phyloP scores from a whole-genome alignment of 2,888 invertebrate species.

The Adelognathus sp. region DNA sequence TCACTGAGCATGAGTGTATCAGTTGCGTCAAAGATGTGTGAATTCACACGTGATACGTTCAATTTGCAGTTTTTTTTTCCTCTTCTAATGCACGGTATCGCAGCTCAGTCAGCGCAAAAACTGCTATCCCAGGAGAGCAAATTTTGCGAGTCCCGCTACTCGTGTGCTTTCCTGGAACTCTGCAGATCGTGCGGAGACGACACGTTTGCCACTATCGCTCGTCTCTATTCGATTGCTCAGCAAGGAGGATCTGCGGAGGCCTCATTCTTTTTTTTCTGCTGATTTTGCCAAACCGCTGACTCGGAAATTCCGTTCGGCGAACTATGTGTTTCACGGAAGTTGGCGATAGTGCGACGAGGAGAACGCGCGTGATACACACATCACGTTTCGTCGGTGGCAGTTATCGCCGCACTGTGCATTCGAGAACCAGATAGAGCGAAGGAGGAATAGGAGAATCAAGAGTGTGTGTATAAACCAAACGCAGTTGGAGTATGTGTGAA shows the following conservation, averaged over 20 bases:
- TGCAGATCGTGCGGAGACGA: background rate
- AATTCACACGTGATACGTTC: too few relatives aligned
- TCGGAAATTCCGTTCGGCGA: conserved; percentile 39
- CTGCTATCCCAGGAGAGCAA: conserved; percentile 33
- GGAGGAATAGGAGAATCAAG: conserved; percentile 4
- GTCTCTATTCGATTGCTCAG: background rate
- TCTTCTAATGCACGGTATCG: background rate
- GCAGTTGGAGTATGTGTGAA: background rate
- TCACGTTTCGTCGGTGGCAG: background rate
- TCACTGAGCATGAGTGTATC: too few relatives aligned
- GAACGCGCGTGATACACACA: background rate
- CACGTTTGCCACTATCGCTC: background rate
- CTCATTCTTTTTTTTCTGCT: background rate
- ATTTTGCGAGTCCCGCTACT: background rate
- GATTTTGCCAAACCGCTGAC: conserved; percentile 33
- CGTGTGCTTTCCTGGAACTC: background rate
- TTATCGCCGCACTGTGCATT: background rate
- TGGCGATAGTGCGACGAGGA: conserved; percentile 33
- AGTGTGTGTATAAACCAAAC: background rate
- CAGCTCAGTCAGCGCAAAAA: conserved; percentile 51
- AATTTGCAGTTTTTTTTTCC: background rate
- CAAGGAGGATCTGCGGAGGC: background rate
- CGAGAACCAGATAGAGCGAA: background rate
- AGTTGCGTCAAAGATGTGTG: too few relatives aligned
- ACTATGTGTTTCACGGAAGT: conserved; percentile 36